Evolutionary conservation across 2,113 vertebrate genomes (phyloP).

Genomic region (Coptodon bakossiorum): DNA sequence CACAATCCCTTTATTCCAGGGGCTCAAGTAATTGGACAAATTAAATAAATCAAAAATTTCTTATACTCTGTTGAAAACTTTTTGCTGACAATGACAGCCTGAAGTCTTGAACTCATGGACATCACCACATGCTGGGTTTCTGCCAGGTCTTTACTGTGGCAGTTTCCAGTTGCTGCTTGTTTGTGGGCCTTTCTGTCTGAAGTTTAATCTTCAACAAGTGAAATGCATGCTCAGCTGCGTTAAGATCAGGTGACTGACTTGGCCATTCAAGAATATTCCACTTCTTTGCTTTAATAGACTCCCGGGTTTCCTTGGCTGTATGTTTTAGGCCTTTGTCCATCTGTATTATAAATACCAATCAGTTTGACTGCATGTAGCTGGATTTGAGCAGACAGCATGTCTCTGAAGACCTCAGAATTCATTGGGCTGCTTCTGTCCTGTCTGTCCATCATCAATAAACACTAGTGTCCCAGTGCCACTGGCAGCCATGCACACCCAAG

Average conservation of each 20-base stretch:
- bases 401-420: background rate
- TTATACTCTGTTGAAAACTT: background rate
- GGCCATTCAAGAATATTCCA: background rate
- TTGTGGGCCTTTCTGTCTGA: background rate
- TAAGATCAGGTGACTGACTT: background rate
- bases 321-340: background rate
- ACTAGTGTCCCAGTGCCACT: background rate
- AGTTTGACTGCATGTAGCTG: background rate
- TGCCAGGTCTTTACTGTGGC: background rate
- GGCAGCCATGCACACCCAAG: background rate
- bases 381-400: background rate
- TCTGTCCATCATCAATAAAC: background rate
- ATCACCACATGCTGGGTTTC: background rate
- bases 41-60: background rate
- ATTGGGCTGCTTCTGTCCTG: background rate
- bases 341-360: background rate
- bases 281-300: background rate
- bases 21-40: background rate
- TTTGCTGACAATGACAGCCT: background rate
- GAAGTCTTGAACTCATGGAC: background rate
- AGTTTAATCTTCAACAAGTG: background rate
- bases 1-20: background rate
- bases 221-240: background rate
- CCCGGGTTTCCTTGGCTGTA: background rate
- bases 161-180: background rate